A percentile compares a stretch with the other conserved stretches of the same genome.
These are phyloP conservation scores for Capreolus pygargus DNA, from an alignment of 2,113 vertebrate species.

Conservation along the genomic window DNA sequence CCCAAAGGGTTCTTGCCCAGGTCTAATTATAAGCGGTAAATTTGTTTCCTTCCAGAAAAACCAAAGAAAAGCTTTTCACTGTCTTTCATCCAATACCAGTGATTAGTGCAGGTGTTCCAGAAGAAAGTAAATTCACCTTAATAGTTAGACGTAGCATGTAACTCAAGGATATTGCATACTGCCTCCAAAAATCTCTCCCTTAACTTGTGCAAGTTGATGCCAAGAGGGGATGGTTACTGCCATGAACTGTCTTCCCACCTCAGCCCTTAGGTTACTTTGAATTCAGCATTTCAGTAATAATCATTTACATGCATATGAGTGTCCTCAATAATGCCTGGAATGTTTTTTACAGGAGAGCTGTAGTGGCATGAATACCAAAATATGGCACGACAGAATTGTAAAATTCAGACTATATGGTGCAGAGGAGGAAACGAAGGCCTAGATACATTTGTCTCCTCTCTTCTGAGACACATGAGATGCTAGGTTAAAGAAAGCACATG, in stretches of 20 bases:
- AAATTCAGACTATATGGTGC: not conserved
- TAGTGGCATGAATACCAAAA: not conserved
- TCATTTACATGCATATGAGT: not conserved
- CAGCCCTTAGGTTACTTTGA: not conserved
- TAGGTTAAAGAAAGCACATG: not conserved
- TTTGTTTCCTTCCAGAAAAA: constrained; percentile 73
- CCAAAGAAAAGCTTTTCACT: constrained; percentile 61
- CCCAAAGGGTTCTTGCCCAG: constrained; percentile 63
- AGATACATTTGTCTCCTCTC: not conserved
- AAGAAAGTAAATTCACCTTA: constrained; percentile 60
- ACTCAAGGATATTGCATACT: constrained; percentile 60
- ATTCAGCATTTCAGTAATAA: not conserved
- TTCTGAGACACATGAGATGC: not conserved
- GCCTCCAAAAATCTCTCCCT: constrained; percentile 65
- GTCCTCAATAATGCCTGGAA: not conserved
- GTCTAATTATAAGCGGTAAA: constrained; percentile 77
- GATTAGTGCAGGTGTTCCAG: constrained; percentile 64
- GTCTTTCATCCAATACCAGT: constrained; percentile 45
- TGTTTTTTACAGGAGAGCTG: not conserved
- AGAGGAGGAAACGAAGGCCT: not conserved
- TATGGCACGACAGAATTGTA: not conserved
- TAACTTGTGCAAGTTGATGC: constrained; percentile 36
- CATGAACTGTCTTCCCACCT: not conserved
- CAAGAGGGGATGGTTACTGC: not conserved
- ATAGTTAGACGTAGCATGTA: constrained; percentile 54